Conservation (phyloP, 2,113 vertebrate genomes). For the Pluvianellus socialis region DNA sequence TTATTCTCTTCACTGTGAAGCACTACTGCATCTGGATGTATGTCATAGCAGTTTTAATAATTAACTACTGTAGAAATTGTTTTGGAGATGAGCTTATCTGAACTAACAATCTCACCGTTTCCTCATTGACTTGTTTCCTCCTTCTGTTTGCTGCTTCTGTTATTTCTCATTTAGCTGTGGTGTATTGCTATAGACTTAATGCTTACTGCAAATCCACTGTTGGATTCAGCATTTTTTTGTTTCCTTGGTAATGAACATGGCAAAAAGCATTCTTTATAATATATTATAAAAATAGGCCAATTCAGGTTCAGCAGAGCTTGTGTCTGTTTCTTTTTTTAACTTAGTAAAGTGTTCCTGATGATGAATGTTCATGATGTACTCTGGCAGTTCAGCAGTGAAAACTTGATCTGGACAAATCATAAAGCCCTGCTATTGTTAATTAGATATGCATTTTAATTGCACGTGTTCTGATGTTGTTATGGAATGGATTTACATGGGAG, state of each 20-base stretch:
- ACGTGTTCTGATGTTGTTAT: neutral
- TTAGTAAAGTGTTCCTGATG: neutral
- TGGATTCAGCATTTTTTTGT: neutral
- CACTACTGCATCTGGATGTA: neutral
- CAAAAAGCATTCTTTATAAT: neutral
- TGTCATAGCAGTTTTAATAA: neutral
- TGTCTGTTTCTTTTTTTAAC: neutral
- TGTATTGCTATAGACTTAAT: neutral
- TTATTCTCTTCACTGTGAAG: neutral
- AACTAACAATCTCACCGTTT: neutral
- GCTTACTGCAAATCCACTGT: neutral
- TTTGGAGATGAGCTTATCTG: neutral
- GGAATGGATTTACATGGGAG: neutral
- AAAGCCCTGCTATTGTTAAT: neutral
- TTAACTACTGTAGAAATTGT: neutral
- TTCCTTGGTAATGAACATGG: neutral
- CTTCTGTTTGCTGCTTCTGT: neutral
- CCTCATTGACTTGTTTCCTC: neutral
- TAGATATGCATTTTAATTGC: neutral
- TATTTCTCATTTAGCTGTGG: neutral
- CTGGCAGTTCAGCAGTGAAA: neutral
- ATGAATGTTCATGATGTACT: neutral
- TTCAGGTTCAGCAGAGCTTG: neutral
- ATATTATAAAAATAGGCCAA: neutral
- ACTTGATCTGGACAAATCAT: neutral